Percentiles rank a stretch among this genome's conserved stretches.
Evolutionary conservation across 1,140 invertebrate species (phyloP).

Genomic region (Globodera ellingtonae): DNA sequence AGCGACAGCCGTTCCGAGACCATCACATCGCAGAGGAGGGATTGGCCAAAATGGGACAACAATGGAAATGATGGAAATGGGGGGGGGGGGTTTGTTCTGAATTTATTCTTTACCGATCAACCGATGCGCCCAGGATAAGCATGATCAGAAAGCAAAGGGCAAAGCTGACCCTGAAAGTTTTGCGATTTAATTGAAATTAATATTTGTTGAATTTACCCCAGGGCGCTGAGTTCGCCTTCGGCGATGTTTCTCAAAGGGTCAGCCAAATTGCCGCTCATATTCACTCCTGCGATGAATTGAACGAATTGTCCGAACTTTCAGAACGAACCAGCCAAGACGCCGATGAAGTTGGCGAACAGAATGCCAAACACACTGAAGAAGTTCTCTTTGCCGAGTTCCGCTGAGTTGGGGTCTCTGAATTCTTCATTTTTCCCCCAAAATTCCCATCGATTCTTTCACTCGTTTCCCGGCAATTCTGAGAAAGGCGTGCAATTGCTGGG

Average conservation of each 20-base stretch:
- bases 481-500: constrained; percentile 70
- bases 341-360: constrained; percentile 90
- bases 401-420: constrained; percentile 37
- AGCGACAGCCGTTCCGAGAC: constrained; percentile 76
- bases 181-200: constrained; percentile 5
- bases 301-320: background rate
- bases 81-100: constrained; percentile 33
- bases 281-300: constrained; percentile 70
- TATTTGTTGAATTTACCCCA: constrained; percentile 68
- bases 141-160: constrained; percentile 86
- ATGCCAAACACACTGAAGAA: constrained; percentile 92
- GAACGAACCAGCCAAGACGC: constrained; percentile 81
- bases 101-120: constrained; percentile 70
- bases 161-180: constrained; percentile 73
- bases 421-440: background rate
- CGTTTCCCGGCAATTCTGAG: constrained; percentile 17
- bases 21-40: constrained; percentile 77
- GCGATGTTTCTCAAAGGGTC: constrained; percentile 89
- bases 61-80: background rate
- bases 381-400: constrained; percentile 68
- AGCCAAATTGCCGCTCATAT: constrained; percentile 93
- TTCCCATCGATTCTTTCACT: background rate
- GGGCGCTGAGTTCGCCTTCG: constrained; percentile 85
- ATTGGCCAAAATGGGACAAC: background rate
- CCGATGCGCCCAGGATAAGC: constrained; percentile 84